These are phyloP conservation scores for Bathynomus jamesi DNA, from an alignment of 1,140 invertebrate species.

Conservation along the genomic window DNA sequence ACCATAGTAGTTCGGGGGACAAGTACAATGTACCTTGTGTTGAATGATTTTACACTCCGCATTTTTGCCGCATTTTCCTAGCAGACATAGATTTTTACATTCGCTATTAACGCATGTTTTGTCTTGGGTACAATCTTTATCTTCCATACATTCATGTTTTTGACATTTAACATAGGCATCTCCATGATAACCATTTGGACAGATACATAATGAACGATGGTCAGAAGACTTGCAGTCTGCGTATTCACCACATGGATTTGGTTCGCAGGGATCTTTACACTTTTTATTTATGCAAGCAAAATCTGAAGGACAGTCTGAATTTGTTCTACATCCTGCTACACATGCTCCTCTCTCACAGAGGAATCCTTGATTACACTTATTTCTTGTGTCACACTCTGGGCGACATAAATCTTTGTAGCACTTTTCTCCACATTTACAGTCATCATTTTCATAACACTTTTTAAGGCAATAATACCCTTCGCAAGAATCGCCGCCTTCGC, in stretches of 20 bases:
- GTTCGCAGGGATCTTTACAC: conserved; percentile 67
- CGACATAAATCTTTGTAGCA: conserved; percentile 57
- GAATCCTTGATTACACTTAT: conserved; percentile 47
- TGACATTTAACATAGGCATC: conserved; percentile 41
- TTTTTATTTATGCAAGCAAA: conserved; percentile 63
- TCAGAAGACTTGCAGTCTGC: conserved; percentile 40
- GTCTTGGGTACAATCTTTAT: conserved; percentile 67
- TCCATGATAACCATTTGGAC: conserved; percentile 51
- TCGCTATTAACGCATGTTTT: conserved; percentile 64
- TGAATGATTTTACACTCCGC: conserved; percentile 74
- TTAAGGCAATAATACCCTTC: conserved; percentile 39
- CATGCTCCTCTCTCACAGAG: conserved; percentile 58
- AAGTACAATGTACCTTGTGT: conserved; percentile 67
- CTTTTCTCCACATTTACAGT: conserved; percentile 67
- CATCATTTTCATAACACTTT: conserved; percentile 55
- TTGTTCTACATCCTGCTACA: conserved; percentile 62
- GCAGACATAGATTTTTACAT: conserved; percentile 74
- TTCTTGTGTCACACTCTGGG: conserved; percentile 49
- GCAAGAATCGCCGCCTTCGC: conserved; percentile 41
- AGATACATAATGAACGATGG: conserved; percentile 60
- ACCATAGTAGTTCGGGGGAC: conserved; percentile 73
- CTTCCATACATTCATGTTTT: conserved; percentile 63
- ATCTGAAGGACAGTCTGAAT: conserved; percentile 68
- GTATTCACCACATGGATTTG: conserved; percentile 44
- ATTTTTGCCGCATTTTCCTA: conserved; percentile 68